Evolutionary conservation across 2,113 vertebrate genomes (phyloP).

Genomic region (Saguinus midas): DNA sequence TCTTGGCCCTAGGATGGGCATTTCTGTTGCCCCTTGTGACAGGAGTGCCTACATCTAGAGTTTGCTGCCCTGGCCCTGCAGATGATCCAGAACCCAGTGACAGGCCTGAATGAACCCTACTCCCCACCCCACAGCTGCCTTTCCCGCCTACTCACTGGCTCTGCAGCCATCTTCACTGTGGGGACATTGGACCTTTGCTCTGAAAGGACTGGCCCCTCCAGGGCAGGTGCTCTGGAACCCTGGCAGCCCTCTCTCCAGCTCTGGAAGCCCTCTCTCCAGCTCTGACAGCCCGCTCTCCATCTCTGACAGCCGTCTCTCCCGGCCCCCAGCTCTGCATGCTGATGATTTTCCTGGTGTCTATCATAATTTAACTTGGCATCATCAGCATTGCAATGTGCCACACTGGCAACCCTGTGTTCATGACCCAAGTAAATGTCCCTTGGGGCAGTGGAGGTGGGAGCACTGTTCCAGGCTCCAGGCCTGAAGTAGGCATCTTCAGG

Average conservation of each 20-base stretch:
- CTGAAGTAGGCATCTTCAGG: not conserved
- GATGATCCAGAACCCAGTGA: slow-evolving; percentile 87
- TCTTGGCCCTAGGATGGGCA: not conserved
- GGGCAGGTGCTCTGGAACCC: not conserved
- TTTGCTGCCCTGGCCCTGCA: slow-evolving; percentile 85
- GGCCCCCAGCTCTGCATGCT: slow-evolving; percentile 84
- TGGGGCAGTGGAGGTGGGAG: not conserved
- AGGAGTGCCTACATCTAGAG: slow-evolving; percentile 85
- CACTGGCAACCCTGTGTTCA: slow-evolving; percentile 84
- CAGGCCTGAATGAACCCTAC: slow-evolving; percentile 87
- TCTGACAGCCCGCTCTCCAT: not conserved
- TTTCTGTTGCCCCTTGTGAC: not conserved
- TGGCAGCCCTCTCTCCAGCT: not conserved
- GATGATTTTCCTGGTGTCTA: slow-evolving; percentile 88
- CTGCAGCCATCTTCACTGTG: slow-evolving; percentile 88
- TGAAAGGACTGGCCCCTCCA: not conserved
- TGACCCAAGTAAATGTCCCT: slow-evolving; percentile 81
- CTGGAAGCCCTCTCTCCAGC: not conserved
- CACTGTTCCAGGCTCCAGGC: not conserved
- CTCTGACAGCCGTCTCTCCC: not conserved
- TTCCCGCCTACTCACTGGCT: slow-evolving; percentile 85
- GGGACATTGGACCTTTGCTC: not conserved
- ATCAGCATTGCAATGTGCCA: slow-evolving; percentile 87
- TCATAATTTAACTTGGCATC: slow-evolving; percentile 87
- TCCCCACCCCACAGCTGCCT: slow-evolving; percentile 83